A percentile compares a stretch with the other conserved stretches of the same genome.
Conservation (phyloP, 2,113 vertebrate species). For the Alexandromys fortis region DNA sequence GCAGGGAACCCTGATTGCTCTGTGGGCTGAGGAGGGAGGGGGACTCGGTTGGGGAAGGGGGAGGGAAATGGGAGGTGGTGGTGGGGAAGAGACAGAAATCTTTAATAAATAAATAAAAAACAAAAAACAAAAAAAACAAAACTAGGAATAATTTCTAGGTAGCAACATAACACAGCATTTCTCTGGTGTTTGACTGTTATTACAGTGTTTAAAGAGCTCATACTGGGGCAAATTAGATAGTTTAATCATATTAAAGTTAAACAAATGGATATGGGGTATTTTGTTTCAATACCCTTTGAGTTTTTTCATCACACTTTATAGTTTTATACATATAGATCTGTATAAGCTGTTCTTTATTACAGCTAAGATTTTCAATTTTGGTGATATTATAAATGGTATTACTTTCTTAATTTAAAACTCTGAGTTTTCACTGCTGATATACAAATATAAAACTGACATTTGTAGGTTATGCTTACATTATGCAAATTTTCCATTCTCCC, state of each 20-base stretch:
- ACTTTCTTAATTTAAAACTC: slow-evolving; percentile 3
- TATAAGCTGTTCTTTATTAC: neutral
- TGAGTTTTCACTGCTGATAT: neutral
- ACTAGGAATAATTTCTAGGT: neutral
- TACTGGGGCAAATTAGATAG: neutral
- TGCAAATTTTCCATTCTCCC: neutral
- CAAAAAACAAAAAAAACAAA: too few species aligned
- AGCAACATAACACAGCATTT: neutral
- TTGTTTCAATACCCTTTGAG: neutral
- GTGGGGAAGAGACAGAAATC: too few species aligned
- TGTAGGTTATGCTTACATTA: neutral
- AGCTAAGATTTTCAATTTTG: neutral
- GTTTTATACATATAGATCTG: neutral
- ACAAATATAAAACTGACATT: neutral
- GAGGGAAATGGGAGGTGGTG: too few species aligned
- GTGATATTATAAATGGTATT: neutral
- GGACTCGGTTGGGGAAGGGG: too few species aligned
- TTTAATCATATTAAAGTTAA: neutral
- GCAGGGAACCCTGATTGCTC: too few species aligned
- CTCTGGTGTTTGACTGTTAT: neutral
- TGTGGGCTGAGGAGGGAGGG: too few species aligned
- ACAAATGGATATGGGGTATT: neutral
- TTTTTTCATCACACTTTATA: neutral
- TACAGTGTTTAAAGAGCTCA: neutral
- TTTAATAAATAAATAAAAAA: too few species aligned